Conservation (phyloP, 2,113 vertebrate species). For the Malaclemys terrapin region DNA sequence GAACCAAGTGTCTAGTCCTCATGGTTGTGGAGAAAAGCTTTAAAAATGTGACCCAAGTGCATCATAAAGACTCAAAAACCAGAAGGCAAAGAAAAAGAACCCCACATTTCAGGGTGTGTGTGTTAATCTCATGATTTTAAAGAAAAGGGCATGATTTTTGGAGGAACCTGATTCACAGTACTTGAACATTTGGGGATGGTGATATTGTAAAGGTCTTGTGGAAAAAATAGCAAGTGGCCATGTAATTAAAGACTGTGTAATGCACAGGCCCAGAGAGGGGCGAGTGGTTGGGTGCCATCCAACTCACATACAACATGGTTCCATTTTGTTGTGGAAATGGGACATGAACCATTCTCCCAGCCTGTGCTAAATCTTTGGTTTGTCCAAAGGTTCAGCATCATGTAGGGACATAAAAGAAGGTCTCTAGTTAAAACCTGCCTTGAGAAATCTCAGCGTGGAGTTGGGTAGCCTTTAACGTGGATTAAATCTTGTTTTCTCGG, state of each 20-base stretch:
- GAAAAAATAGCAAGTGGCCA: neutral
- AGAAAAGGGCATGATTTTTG: neutral
- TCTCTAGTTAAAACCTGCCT: neutral
- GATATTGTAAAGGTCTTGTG: neutral
- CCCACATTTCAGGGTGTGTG: too few relatives aligned
- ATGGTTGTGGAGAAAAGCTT: neutral
- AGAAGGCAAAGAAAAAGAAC: neutral
- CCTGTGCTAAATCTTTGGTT: neutral
- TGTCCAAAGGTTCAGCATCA: neutral
- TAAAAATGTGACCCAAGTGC: neutral
- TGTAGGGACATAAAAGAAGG: neutral
- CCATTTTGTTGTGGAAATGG: neutral
- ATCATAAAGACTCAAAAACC: neutral
- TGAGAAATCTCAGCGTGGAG: neutral
- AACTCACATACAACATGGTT: neutral
- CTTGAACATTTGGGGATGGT: neutral
- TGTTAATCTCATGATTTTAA: neutral
- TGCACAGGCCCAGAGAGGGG: neutral
- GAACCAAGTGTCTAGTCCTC: neutral
- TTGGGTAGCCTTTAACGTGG: neutral
- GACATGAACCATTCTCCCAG: neutral
- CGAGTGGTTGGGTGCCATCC: neutral
- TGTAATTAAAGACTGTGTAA: neutral
- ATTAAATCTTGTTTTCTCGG: neutral
- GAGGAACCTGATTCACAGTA: neutral